phyloP scores from a whole-genome alignment of 2,797 vertebrate species.

The Echiichthys vipera region DNA sequence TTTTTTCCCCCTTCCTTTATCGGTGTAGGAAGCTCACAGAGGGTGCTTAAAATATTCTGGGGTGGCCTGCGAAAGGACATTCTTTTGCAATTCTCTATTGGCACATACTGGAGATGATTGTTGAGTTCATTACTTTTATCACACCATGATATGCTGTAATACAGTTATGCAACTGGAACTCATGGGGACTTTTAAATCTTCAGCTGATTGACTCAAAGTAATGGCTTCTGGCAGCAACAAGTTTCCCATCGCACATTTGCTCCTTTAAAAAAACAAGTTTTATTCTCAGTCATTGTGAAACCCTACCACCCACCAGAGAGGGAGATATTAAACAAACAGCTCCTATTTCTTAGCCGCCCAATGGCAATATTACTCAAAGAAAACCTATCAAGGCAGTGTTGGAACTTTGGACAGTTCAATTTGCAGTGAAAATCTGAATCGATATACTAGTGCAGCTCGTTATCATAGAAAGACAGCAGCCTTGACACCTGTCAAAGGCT shows the following conservation, averaged over 20 bases:
- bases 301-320: neutral
- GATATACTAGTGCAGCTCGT: constrained; percentile 67
- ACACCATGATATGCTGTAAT: constrained; percentile 48
- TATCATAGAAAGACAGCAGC: constrained; percentile 70
- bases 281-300: constrained; percentile 31
- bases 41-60: constrained; percentile 59
- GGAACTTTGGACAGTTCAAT: constrained; percentile 68
- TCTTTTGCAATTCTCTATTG: constrained; percentile 38
- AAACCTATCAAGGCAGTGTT: constrained; percentile 32
- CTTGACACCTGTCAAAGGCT: constrained; percentile 58
- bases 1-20: constrained; percentile 25
- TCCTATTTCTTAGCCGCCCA: constrained; percentile 41
- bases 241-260: constrained; percentile 29
- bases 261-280: neutral
- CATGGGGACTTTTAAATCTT: constrained; percentile 47
- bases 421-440: constrained; percentile 69
- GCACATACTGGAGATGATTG: constrained; percentile 46
- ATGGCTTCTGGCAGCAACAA: constrained; percentile 40
- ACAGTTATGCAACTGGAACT: constrained; percentile 55
- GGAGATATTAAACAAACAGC: constrained; percentile 51
- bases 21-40: constrained; percentile 46
- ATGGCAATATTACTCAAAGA: constrained; percentile 36
- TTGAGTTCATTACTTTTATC: constrained; percentile 68
- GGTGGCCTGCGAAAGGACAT: constrained; percentile 57
- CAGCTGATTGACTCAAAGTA: constrained; percentile 55